Evolutionary conservation across 2,888 invertebrate species (phyloP).

Genomic region (Dryomyza anilis): DNA sequence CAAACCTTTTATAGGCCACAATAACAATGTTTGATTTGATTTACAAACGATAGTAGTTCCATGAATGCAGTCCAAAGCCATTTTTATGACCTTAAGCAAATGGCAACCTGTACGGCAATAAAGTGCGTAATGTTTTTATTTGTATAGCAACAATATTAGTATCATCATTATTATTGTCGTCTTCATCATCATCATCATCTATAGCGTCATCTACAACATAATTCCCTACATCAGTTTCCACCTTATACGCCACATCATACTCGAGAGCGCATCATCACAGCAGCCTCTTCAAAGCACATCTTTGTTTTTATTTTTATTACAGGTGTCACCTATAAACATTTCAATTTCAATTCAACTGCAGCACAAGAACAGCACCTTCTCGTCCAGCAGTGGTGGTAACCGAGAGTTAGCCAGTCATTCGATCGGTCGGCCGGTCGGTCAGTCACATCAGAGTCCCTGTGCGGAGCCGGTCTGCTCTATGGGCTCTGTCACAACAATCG

Average conservation of each 20-base stretch:
- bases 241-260: too few species aligned
- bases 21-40: too few species aligned
- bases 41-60: too few species aligned
- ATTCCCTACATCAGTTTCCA: too few species aligned
- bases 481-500: not conserved
- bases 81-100: not conserved
- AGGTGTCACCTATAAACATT: slow-evolving; percentile 21
- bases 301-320: slow-evolving; percentile 19
- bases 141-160: too few species aligned
- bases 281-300: too few species aligned
- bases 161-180: too few species aligned
- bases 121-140: slow-evolving; percentile 16
- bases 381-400: not conserved
- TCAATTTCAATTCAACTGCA: not conserved
- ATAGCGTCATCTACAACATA: not conserved
- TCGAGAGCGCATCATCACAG: too few species aligned
- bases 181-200: slow-evolving; percentile 1
- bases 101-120: slow-evolving; percentile 3
- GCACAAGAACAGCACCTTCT: not conserved
- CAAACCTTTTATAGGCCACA: too few species aligned
- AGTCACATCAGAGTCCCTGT: too few species aligned
- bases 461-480: too few species aligned
- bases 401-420: not conserved
- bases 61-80: too few species aligned
- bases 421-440: not conserved